phyloP scores from a whole-genome alignment of 2,797 vertebrate species.

The Amazona ochrocephala region DNA sequence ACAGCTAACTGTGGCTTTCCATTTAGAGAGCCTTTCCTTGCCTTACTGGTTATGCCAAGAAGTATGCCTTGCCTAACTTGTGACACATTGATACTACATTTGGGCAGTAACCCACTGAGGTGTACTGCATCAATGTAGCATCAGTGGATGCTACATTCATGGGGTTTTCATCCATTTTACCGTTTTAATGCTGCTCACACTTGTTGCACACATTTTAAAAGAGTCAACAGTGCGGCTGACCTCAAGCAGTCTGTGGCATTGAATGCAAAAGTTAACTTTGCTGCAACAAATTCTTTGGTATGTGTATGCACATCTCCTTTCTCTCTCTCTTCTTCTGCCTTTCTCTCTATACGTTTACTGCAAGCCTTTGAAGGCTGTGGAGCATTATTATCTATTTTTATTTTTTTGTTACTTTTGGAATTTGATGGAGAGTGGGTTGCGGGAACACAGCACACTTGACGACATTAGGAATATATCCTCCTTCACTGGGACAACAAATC shows the following conservation, averaged over 20 bases:
- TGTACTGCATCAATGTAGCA: neutral
- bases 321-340: neutral
- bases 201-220: neutral
- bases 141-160: neutral
- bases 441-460: neutral
- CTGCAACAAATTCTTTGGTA: neutral
- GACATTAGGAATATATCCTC: constrained; percentile 2
- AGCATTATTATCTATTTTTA: neutral
- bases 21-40: neutral
- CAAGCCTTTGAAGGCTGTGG: neutral
- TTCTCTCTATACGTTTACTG: neutral
- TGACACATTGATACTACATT: neutral
- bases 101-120: rapidly evolving
- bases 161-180: neutral
- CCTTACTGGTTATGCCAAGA: neutral
- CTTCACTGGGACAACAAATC: constrained; percentile 38
- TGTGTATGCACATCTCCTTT: neutral
- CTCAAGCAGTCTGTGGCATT: neutral
- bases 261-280: neutral
- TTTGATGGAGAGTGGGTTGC: neutral
- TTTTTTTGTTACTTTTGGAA: constrained; percentile 24
- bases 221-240: neutral
- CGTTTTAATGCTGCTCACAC: neutral
- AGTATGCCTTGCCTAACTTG: neutral
- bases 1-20: neutral